Conservation (phyloP, 2,113 vertebrate genomes). For the Ailurus styani region DNA sequence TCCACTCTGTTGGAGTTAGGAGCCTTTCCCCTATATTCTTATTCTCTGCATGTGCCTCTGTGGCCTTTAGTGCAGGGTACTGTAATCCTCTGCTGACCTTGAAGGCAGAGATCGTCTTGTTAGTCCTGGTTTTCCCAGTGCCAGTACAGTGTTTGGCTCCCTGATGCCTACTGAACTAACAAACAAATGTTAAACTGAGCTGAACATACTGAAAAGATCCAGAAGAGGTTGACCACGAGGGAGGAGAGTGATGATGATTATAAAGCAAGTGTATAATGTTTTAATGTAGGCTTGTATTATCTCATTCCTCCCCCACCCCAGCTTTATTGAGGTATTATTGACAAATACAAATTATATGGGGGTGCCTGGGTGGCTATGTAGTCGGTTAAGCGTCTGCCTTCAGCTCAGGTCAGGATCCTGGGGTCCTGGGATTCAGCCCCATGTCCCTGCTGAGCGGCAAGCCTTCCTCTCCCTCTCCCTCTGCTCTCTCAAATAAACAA, state of each 20-base stretch:
- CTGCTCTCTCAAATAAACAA: too few relatives aligned
- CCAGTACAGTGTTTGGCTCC: background rate
- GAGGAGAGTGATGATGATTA: background rate
- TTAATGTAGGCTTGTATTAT: background rate
- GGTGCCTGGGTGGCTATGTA: background rate
- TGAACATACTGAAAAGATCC: background rate
- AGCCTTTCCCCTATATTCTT: background rate
- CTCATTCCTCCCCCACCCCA: background rate
- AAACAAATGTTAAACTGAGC: background rate
- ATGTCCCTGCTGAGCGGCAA: too few relatives aligned
- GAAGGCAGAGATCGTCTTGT: background rate
- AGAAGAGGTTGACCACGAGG: background rate
- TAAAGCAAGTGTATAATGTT: background rate
- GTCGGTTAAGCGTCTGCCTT: background rate
- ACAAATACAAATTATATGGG: background rate
- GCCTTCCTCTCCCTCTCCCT: too few relatives aligned
- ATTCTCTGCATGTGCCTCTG: background rate
- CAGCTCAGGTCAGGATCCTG: too few relatives aligned
- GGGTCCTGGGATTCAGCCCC: too few relatives aligned
- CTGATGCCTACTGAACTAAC: background rate
- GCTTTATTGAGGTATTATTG: background rate
- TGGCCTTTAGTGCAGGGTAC: background rate
- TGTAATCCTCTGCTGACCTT: too few relatives aligned
- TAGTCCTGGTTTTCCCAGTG: background rate
- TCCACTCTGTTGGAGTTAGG: background rate